Percentiles rank a stretch among this genome's conserved stretches.
Evolutionary conservation across 2,797 vertebrate species (phyloP).

Genomic region (Delichon dasypus): DNA sequence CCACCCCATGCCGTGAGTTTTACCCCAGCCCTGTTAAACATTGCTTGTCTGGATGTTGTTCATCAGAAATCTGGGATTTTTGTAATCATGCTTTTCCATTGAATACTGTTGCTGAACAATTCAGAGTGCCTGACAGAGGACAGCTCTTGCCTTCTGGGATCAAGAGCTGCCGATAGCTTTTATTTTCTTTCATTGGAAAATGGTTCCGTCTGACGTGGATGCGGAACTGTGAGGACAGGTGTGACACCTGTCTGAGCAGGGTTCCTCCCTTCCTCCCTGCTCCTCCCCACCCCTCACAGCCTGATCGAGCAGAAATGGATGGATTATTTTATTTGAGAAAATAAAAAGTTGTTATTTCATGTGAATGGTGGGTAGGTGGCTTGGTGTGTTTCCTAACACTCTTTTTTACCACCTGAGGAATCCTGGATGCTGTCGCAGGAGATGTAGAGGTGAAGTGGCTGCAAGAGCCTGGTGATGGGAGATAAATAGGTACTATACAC

Average conservation of each 20-base stretch:
- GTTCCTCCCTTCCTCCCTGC: not conserved
- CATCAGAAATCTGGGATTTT: slow-evolving; percentile 19
- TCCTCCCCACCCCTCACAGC: slow-evolving; percentile 6
- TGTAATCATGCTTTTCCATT: slow-evolving; percentile 23
- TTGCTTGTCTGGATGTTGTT: slow-evolving; percentile 14
- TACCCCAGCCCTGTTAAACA: not conserved
- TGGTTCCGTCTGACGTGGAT: not conserved
- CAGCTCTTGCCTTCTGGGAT: slow-evolving; percentile 35
- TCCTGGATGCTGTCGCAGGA: not conserved
- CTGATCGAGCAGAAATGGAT: slow-evolving; percentile 31
- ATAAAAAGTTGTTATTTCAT: slow-evolving; percentile 62
- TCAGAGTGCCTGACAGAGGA: slow-evolving; percentile 58
- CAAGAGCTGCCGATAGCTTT: slow-evolving; percentile 54
- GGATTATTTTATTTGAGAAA: slow-evolving; percentile 65
- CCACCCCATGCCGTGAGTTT: not conserved
- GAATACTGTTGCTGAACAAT: not conserved
- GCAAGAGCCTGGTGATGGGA: not conserved
- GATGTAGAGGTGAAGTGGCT: not conserved
- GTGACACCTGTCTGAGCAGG: slow-evolving; percentile 9
- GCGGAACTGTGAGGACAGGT: not conserved
- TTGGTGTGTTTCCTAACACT: not conserved
- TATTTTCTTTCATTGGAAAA: slow-evolving; percentile 34
- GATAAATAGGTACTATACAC: not conserved
- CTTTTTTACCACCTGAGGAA: not conserved
- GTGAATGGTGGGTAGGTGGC: not conserved